Percentiles rank a stretch among this genome's conserved stretches.
Conservation (phyloP, 2,113 vertebrate species). For the Anhinga anhinga region DNA sequence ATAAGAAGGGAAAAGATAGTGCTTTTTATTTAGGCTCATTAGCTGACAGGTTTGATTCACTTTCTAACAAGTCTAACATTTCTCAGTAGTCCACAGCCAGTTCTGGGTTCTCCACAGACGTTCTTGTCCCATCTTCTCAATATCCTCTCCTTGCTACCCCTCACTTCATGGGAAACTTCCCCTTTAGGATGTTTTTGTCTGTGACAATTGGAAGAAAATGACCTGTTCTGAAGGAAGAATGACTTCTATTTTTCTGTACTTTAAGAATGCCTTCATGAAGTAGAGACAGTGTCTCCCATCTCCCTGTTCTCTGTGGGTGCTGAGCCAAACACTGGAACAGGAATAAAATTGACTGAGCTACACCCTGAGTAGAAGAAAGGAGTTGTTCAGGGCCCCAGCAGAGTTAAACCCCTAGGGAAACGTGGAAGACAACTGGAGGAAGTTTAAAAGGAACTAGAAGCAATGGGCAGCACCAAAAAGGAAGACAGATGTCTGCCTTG, state of each 20-base stretch:
- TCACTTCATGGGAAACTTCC: neutral
- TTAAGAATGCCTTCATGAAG: neutral
- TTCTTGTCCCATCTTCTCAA: neutral
- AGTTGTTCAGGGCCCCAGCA: neutral
- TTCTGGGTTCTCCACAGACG: neutral
- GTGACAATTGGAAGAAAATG: neutral
- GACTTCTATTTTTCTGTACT: neutral
- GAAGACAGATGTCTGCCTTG: neutral
- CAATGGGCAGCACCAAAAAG: neutral
- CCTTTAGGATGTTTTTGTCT: neutral
- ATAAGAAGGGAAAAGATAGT: neutral
- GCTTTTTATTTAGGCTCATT: neutral
- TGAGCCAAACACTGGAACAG: neutral
- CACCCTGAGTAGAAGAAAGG: neutral
- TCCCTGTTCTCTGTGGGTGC: neutral
- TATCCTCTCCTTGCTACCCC: neutral
- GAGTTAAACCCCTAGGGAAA: neutral
- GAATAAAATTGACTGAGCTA: neutral
- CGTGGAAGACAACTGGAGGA: neutral
- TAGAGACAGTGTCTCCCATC: neutral
- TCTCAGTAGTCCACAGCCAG: neutral
- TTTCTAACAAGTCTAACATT: neutral
- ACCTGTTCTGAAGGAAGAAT: neutral
- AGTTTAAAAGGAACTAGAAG: constrained; percentile 20
- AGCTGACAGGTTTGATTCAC: neutral